Percentiles rank a stretch among this genome's conserved stretches.
Conservation (phyloP, 2,797 vertebrate genomes). For the Aythya fuligula region DNA sequence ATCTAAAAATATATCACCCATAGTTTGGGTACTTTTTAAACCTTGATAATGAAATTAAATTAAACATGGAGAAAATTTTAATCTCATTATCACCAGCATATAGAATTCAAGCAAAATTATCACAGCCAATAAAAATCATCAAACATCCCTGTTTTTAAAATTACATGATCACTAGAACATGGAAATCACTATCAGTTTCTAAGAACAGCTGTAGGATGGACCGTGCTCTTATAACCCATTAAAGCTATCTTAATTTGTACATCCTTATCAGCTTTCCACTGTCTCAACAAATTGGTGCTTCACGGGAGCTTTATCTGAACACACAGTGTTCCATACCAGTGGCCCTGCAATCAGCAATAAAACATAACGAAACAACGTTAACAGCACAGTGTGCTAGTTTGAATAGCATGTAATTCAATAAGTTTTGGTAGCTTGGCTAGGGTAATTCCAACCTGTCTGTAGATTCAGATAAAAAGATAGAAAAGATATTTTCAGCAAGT, state of each 20-base stretch:
- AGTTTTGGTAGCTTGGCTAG: not conserved
- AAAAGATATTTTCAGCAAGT: not conserved
- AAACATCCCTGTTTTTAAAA: constrained; percentile 11
- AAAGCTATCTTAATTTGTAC: constrained; percentile 23
- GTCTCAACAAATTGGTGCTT: constrained; percentile 23
- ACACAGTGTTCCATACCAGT: constrained; percentile 17
- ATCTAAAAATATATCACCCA: not conserved
- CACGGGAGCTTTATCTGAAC: constrained; percentile 53
- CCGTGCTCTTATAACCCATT: constrained; percentile 38
- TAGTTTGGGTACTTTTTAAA: not conserved
- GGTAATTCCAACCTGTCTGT: not conserved
- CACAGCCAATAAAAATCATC: not conserved
- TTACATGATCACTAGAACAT: not conserved
- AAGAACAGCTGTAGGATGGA: constrained; percentile 3
- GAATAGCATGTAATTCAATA: not conserved
- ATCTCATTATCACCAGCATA: not conserved
- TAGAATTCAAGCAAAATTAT: constrained; percentile 10
- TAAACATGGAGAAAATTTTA: not conserved
- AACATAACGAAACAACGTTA: constrained; percentile 20
- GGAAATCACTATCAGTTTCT: not conserved
- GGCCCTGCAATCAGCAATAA: constrained; percentile 25
- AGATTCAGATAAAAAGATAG: not conserved
- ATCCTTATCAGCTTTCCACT: constrained; percentile 18
- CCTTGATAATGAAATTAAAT: not conserved
- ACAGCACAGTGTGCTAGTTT: not conserved